Evolutionary conservation across 1,140 invertebrate genomes (phyloP).

Genomic region (Colletes gigas): DNA sequence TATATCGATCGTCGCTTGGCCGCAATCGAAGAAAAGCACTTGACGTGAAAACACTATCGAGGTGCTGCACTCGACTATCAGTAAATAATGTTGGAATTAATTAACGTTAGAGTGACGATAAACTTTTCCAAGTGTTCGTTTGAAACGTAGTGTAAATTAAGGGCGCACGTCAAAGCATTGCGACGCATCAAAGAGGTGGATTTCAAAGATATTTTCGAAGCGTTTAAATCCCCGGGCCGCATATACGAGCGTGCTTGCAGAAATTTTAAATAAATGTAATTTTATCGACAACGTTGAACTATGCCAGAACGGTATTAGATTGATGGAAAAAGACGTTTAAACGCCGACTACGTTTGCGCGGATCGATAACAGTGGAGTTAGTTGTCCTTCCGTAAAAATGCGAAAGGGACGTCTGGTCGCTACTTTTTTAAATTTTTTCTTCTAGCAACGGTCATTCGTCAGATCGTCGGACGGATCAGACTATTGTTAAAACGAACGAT

Average conservation of each 20-base stretch:
- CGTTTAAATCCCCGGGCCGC: background rate
- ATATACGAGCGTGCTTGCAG: background rate
- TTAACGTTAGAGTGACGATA: background rate
- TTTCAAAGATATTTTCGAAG: background rate
- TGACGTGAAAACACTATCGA: background rate
- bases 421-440: background rate
- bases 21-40: background rate
- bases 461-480: conserved; percentile 3
- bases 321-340: background rate
- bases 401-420: background rate
- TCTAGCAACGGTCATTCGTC: background rate
- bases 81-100: conserved; percentile 14
- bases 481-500: conserved; percentile 20
- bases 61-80: conserved; percentile 17
- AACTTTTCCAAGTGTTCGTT: background rate
- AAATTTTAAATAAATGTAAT: conserved; percentile 4
- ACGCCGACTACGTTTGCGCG: background rate
- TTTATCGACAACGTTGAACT: background rate
- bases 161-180: too few species aligned
- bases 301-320: background rate
- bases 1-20: conserved; percentile 9
- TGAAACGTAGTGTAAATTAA: background rate
- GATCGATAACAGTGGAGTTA: background rate
- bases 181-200: background rate
- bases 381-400: background rate